Base-by-base conservation (phyloP, 2,888 invertebrate species). In the Chesias legatella region DNA sequence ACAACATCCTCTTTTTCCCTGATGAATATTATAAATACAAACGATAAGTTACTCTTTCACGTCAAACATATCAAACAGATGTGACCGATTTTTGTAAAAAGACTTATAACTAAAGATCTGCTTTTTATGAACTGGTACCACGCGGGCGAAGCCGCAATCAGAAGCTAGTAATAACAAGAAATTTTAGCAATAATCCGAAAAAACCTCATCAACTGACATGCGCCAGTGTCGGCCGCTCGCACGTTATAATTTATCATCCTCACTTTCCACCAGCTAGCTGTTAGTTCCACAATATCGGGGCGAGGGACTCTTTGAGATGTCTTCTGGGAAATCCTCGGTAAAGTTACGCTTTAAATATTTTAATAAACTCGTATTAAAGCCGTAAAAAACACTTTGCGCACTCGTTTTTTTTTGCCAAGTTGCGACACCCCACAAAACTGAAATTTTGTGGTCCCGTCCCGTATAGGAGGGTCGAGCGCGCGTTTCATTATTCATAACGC, bases 271-370 rank as follows among this genome's bases (percentile, higher is more conserved):
- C 72, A 70, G 66, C 72, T 73, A 73, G 66, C 74, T 64, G 59
- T 70, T 75, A 78, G 64, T 75, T 73, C 68, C 63, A 69, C 67
- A 13, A 34, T 29, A 33, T 22, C 27, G 41, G 30, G 72, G 66
- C 73, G 59, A 59, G 77, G 73, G 79, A 73, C 77, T 72, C 69
- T 69, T 75, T 67, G 62, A 59, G 65, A 59, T 71, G 86, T 84
- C 86, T 85, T 84, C 72, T 57, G 86, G 86, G 86, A 88, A 88
- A 88, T 88, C 81, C 68, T 53, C 72, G 65, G 67, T 68, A 80
- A 86, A 86, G 79, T 85, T 84, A 55, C 71, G 73, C 79, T 76
- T 86, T 86, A 84, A 86, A 88, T 86, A 88, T 85, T 86, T 84
- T 84, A 86, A 86, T 88, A 84, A 86, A 86, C 80, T 76, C 74